These are phyloP conservation scores for Cromileptes altivelis DNA, from an alignment of 2,113 vertebrate genomes.

Conservation along the genomic window DNA sequence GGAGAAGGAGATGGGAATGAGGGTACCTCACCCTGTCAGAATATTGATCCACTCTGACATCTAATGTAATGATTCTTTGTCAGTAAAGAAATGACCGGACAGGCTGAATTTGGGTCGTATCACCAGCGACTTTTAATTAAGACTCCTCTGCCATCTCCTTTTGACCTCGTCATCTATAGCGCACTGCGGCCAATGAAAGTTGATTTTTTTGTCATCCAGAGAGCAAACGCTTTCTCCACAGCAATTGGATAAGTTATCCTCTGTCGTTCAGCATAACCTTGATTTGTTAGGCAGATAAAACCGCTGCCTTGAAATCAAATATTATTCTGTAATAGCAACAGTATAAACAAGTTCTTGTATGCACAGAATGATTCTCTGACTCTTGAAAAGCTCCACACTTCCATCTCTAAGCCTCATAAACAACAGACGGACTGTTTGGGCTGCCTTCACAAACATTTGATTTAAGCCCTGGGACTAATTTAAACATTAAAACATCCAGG, in stretches of 20 bases:
- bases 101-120: constrained; percentile 74
- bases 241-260: constrained; percentile 54
- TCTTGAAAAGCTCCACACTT: constrained; percentile 29
- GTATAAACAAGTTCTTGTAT: constrained; percentile 29
- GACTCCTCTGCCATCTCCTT: constrained; percentile 65
- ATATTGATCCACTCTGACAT: constrained; percentile 86
- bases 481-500: constrained; percentile 41
- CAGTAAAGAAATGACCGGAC: constrained; percentile 79
- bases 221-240: constrained; percentile 26
- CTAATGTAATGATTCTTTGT: constrained; percentile 85
- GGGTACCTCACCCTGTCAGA: constrained; percentile 80
- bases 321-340: constrained; percentile 34
- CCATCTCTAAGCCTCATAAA: constrained; percentile 44
- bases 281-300: constrained; percentile 53
- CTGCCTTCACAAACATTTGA: constrained; percentile 38
- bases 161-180: constrained; percentile 73
- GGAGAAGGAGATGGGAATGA: constrained; percentile 67
- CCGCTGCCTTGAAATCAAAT: constrained; percentile 45
- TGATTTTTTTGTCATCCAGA: constrained; percentile 53
- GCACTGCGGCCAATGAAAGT: constrained; percentile 27
- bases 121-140: constrained; percentile 82
- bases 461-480: constrained; percentile 39
- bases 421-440: constrained; percentile 37
- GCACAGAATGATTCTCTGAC: neutral
- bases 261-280: constrained; percentile 59